Base-by-base conservation (phyloP, 1,140 invertebrate species). In the Euschistus heros region DNA sequence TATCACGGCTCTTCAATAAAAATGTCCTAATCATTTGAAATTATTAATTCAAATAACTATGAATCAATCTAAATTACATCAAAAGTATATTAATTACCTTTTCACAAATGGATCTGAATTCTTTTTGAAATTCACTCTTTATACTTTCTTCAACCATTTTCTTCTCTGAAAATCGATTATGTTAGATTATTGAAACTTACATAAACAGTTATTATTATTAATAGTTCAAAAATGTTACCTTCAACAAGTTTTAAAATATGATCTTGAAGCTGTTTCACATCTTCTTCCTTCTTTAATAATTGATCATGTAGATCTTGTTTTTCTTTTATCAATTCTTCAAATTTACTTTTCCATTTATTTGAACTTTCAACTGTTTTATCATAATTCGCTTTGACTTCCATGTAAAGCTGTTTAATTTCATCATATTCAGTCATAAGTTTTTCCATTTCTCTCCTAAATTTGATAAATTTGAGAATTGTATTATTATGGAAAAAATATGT, bases 281-380 rank as follows among this genome's bases (percentile, higher is more conserved):
- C 54, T 24, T 57, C 26, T 42, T 64, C 47, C 20, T 54, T 42
- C 26, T 64, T 54, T 2, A 55, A n/a, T n/a, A 52, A 64, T 27
- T 64, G 22, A 42, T 27, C 52, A 20, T 52, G 27, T 14, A 54
- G 46, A 30, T 64, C 50, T 18, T 54, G n/a, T 46, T 64, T 33
- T 18, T 54, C 26, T 24, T 55, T 42, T 17, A 44, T 42, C 14
- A 44, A 15, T 33, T 33, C 42, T 67, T 47, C 27, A 47, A 17
- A 57, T 59, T n/a, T 64, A 66, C 54, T 13, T 37, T 61, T 37
- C 33, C 57, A 27, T 64, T 69, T 66, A 24, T 62, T 37, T n/a
- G 59, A 26, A n/a, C 26, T 59, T 59, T 60, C 24, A 14, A 22
- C 26, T 26, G 33, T 18, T n/a, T 37, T 22, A 44, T 65, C 64